Base-by-base conservation (phyloP, 2,797 vertebrate species). In the Erethizon dorsatum region DNA sequence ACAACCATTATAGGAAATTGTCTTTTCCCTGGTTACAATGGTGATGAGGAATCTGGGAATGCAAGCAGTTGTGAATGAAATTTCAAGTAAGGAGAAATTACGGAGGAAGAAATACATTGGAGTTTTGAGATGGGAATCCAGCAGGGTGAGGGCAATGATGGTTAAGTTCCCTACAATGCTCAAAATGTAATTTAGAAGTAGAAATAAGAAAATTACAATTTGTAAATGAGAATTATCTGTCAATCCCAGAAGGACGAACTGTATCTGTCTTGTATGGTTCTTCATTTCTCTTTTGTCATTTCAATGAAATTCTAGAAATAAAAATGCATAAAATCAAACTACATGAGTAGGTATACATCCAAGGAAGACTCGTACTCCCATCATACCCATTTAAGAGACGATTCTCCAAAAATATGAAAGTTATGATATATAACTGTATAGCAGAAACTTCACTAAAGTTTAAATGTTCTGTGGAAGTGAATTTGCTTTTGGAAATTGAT, bases 181-280 rank as follows among this genome's bases (percentile, higher is more conserved):
- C 24, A 47, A 28, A 26, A 75, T 45, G 12, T 47, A 75, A 75
- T 75, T 75, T 47, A 79, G 63, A 54, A 86, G 11, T 15, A 98
- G 79, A 63, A 98, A 69, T 17, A 97, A 5, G 22, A 98, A 98
- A 50, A 97, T n/a, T 45, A 54, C 10, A 18, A 97, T 90, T 63
- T 98, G 94, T 83, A 97, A 28, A 9, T 33, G 85, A 45, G 1
- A n/a, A 85, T 94, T 91, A 28, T 73, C 52, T 1, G 95, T 96
- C 57, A 98, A 65, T 22, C 97, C 97, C 89, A 97, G 41, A 5
- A 98, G 93, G n/a, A 98, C 84, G 80, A 98, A 98, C 33, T 98
- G 93, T 57, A 57, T 80, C 11, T 96, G 41, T 14, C 3, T 92
- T 88, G 97, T 98, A 71, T 3, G 22, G 26, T 98, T 98, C 96